Percentiles rank a stretch among this genome's conserved stretches.
Evolutionary conservation across 2,113 vertebrate genomes (phyloP).

Genomic region (Apteryx mantelli): DNA sequence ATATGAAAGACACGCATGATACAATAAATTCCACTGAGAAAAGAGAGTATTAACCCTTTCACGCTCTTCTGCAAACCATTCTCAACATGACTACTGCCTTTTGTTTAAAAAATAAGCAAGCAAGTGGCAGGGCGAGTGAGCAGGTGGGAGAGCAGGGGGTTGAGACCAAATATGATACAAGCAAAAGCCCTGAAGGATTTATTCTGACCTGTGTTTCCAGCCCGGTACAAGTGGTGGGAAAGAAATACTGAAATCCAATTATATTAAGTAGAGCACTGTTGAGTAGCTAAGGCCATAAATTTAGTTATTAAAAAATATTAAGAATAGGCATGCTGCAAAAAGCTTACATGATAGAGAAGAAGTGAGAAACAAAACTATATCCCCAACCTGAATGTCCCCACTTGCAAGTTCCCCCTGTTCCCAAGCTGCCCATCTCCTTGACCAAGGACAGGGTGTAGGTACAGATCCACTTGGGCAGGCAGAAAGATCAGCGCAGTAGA

Average conservation of each 20-base stretch:
- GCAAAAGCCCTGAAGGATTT: not conserved
- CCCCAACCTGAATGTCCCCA: not conserved
- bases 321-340: not conserved
- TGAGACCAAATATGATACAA: not conserved
- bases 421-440: not conserved
- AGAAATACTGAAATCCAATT: not conserved
- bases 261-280: fast-evolving
- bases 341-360: not conserved
- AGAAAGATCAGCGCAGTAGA: not conserved
- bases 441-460: not conserved
- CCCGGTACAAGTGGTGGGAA: not conserved
- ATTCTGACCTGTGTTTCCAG: not conserved
- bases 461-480: not conserved
- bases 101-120: not conserved
- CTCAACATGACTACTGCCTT: not conserved
- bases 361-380: not conserved
- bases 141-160: not conserved
- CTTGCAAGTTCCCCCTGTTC: not conserved
- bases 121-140: not conserved
- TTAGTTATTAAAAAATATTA: not conserved
- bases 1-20: not conserved
- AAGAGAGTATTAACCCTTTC: not conserved
- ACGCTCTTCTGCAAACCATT: not conserved
- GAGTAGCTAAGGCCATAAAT: not conserved
- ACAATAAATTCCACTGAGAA: not conserved